Base-by-base conservation (phyloP, 2,113 vertebrate species). In the Dasypus novemcinctus region DNA sequence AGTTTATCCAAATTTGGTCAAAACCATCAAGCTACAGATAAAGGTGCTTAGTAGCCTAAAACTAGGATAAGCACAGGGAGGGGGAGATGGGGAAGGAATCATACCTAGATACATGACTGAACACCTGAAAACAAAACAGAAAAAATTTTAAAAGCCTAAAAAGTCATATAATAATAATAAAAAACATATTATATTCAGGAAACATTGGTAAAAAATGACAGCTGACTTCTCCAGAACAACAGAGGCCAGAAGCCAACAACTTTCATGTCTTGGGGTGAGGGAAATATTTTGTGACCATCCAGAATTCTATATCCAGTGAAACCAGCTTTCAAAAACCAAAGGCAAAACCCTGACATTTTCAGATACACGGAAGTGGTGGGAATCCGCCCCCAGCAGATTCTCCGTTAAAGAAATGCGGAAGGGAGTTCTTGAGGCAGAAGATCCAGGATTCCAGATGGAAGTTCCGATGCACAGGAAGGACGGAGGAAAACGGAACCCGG, bases 401-500 rank as follows among this genome's bases (percentile, higher is more conserved):
- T 43, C 17, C 3, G 43, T 23, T 12, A 38, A 54, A 52, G 43
- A 52, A 36, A 85, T 27, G 23, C 23, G 57, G 9, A 9, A 13
- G 7, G 25, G 31, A 72, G 27, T 31, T 38, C 6, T 2, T 33
- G 10, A 4, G 80, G 57, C 10, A 7, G n/a, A 38, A 41, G 49
- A 18, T 36, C 12, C 38, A 41, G 5, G 27, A 36, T 36, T 11
- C 17, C 25, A 41, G n/a, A 1, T 5, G 36, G 68, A 54, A 41
- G 41, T 38, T 21, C 23, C 18, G 8, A 31, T 12, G 2, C 13
- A 54, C 14, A 54, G 64, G 64, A 10, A 41, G 38, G 69, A 86
- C 29, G 0, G 46, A 4, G 31, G 6, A 4, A 0, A 9, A 6
- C 0, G 21, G 61, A n/a, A 36, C 36, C 0, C 0, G 0, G 13